phyloP scores from a whole-genome alignment of 2,888 invertebrate species.

The Andrena marginata region DNA sequence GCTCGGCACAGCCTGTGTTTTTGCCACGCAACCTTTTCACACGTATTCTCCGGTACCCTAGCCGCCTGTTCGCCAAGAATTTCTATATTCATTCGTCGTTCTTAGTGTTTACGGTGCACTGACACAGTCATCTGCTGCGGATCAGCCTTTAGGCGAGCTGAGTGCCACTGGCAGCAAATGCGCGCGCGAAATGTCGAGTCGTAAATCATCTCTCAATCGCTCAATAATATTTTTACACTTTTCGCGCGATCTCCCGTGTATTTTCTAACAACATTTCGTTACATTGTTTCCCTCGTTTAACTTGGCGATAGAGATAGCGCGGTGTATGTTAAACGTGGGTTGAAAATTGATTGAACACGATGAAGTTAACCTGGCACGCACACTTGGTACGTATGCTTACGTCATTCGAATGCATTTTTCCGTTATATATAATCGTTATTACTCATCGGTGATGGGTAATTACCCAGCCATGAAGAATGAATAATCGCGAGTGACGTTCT shows the following conservation, averaged over 20 bases:
- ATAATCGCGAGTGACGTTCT: too few species aligned
- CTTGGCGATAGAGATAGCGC: not conserved
- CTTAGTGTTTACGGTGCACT: not conserved
- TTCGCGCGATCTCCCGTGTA: not conserved
- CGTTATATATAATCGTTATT: too few species aligned
- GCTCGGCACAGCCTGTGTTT: not conserved
- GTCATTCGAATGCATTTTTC: too few species aligned
- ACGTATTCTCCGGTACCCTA: not conserved
- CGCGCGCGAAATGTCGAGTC: not conserved
- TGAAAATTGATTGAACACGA: not conserved
- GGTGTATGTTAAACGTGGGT: not conserved
- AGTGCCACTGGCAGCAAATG: not conserved
- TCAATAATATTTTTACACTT: not conserved
- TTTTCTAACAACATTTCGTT: not conserved
- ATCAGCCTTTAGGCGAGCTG: not conserved
- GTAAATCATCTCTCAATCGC: not conserved
- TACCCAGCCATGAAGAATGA: too few species aligned
- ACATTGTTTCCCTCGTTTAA: not conserved
- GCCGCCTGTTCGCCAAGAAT: not conserved
- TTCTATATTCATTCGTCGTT: constrained; percentile 3
- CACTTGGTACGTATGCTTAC: not conserved
- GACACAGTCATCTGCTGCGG: not conserved
- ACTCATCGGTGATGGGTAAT: too few species aligned
- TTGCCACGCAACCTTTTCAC: not conserved
- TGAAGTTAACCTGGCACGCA: not conserved